phyloP scores from a whole-genome alignment of 2,113 vertebrate genomes.

The Sinocyclocheilus maitianheensis region DNA sequence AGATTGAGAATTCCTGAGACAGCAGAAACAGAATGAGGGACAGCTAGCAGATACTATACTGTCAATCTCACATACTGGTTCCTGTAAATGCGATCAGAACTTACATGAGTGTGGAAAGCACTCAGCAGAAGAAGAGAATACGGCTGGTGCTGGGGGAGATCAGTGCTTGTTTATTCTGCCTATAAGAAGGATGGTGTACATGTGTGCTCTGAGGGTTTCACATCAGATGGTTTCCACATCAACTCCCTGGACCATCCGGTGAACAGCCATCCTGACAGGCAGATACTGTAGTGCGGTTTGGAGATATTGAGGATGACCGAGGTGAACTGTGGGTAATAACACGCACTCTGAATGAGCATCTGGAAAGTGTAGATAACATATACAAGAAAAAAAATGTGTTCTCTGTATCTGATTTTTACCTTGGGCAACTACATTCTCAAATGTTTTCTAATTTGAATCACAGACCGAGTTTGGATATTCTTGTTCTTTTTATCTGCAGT shows the following conservation, averaged over 20 bases:
- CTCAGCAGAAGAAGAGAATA: conserved; percentile 3
- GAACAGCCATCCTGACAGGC: conserved; percentile 7
- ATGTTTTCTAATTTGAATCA: conserved; percentile 19
- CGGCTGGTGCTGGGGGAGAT: not conserved
- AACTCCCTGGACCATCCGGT: conserved; percentile 28
- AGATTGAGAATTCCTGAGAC: not conserved
- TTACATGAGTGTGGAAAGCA: conserved; percentile 16
- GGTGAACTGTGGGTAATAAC: conserved; percentile 24
- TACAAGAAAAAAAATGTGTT: not conserved
- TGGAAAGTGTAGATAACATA: conserved; percentile 11
- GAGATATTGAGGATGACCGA: conserved; percentile 21
- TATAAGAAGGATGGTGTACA: conserved; percentile 39
- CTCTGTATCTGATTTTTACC: conserved; percentile 3
- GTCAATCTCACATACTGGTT: not conserved
- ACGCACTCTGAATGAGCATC: not conserved
- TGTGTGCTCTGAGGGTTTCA: conserved; percentile 38
- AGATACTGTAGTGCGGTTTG: conserved; percentile 16
- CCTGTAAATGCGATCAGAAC: conserved; percentile 25
- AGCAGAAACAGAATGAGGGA: not conserved
- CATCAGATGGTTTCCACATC: conserved; percentile 55
- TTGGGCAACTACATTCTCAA: not conserved
- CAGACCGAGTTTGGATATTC: not conserved
- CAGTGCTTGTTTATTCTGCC: conserved; percentile 23
- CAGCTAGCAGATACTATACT: not conserved
- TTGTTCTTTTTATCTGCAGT: not conserved